These are phyloP conservation scores for Atethmia centrago DNA, from an alignment of 2,888 invertebrate genomes.

Conservation along the genomic window DNA sequence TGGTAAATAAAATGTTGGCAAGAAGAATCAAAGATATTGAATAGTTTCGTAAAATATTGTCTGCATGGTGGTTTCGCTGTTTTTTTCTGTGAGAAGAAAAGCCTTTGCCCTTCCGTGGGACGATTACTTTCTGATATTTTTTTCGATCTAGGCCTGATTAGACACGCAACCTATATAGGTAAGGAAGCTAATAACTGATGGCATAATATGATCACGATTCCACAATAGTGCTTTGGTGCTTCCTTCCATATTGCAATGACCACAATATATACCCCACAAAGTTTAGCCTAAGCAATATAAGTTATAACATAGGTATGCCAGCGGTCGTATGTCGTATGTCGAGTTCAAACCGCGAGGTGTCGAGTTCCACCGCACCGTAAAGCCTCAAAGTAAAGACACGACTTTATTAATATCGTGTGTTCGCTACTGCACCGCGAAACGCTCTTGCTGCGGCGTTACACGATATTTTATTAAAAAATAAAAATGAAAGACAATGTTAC, in stretches of 20 bases:
- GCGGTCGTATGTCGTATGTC: conserved; percentile 61
- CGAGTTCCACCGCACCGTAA: conserved; percentile 69
- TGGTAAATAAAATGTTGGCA: too few species aligned
- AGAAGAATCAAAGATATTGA: not conserved
- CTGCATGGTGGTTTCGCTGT: not conserved
- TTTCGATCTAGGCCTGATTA: not conserved
- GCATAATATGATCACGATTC: not conserved
- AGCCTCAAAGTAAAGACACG: conserved; percentile 28
- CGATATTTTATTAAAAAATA: conserved; percentile 31
- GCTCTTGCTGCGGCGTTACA: conserved; percentile 39
- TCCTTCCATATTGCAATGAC: not conserved
- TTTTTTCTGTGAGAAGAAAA: not conserved
- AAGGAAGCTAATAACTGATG: not conserved
- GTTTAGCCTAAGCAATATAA: not conserved
- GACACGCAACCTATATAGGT: not conserved
- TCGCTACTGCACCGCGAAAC: conserved; percentile 59
- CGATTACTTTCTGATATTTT: not conserved
- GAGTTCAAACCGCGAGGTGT: conserved; percentile 80
- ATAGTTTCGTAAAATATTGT: not conserved
- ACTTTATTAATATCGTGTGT: conserved; percentile 55
- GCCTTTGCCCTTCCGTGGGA: not conserved
- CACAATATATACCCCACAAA: not conserved
- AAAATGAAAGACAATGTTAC: not conserved
- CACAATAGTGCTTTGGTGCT: not conserved
- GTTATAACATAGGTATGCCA: conserved; percentile 6